These are phyloP conservation scores for Parauchenoglanis ngamensis DNA, from an alignment of 2,797 vertebrate genomes.

Conservation along the genomic window DNA sequence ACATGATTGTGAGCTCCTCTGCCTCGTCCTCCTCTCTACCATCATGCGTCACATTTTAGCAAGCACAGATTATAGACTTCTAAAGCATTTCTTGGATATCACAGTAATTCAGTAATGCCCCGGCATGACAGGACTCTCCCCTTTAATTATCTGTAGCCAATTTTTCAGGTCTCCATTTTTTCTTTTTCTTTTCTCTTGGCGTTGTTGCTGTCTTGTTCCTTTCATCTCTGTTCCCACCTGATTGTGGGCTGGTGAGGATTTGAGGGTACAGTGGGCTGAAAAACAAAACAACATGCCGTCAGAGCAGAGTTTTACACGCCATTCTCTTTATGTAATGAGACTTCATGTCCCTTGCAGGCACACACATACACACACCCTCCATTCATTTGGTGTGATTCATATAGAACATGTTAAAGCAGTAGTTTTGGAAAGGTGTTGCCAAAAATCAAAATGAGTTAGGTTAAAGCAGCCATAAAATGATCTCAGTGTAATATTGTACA, in stretches of 20 bases:
- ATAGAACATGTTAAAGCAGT: constrained; percentile 62
- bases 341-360: constrained; percentile 46
- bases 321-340: constrained; percentile 57
- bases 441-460: constrained; percentile 31
- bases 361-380: constrained; percentile 21
- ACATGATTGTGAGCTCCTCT: constrained; percentile 17
- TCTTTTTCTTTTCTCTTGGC: constrained; percentile 45
- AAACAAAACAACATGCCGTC: constrained; percentile 57
- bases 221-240: constrained; percentile 62
- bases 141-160: constrained; percentile 75
- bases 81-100: constrained; percentile 70
- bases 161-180: constrained; percentile 57
- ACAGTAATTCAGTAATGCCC: constrained; percentile 72
- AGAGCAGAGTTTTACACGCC: constrained; percentile 59
- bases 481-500: constrained; percentile 18
- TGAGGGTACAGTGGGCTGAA: constrained; percentile 54
- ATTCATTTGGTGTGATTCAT: constrained; percentile 63
- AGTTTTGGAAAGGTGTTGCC: constrained; percentile 31
- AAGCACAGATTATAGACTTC: constrained; percentile 71
- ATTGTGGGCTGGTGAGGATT: constrained; percentile 60
- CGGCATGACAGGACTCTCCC: constrained; percentile 70
- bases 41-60: constrained; percentile 37
- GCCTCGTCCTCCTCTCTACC: constrained; percentile 13
- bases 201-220: constrained; percentile 53
- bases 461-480: constrained; percentile 20